Conservation (phyloP, 2,888 invertebrate species). For the Agriotes lineatus region DNA sequence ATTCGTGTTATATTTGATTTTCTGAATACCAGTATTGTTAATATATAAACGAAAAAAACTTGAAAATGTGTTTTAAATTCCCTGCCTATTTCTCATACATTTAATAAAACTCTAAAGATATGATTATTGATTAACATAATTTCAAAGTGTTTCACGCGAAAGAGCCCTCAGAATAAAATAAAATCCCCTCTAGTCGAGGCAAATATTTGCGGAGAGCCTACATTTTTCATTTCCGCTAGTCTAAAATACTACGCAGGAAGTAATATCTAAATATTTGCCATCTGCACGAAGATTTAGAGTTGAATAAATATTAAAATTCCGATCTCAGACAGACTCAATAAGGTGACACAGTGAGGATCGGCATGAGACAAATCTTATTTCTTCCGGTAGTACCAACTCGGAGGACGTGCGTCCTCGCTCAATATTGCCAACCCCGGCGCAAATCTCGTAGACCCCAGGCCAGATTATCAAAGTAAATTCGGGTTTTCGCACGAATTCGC, state of each 20-base stretch:
- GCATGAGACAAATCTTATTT: slow-evolving; percentile 41
- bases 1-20: too few relatives aligned
- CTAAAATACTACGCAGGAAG: slow-evolving; percentile 26
- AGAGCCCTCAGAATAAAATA: too few relatives aligned
- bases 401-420: slow-evolving; percentile 36
- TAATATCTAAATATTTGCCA: slow-evolving; percentile 34
- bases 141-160: too few relatives aligned
- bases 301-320: slow-evolving; percentile 45
- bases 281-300: slow-evolving; percentile 32
- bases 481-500: slow-evolving; percentile 34
- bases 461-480: slow-evolving; percentile 42
- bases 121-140: too few relatives aligned
- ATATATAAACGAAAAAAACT: too few relatives aligned
- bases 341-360: slow-evolving; percentile 36
- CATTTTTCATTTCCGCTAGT: slow-evolving; percentile 17
- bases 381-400: slow-evolving; percentile 37
- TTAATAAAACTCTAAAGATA: too few relatives aligned
- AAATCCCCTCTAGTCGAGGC: not conserved
- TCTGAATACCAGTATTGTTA: too few relatives aligned
- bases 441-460: slow-evolving; percentile 26
- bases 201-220: slow-evolving; percentile 13
- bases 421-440: slow-evolving; percentile 28
- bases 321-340: slow-evolving; percentile 41
- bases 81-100: too few relatives aligned
- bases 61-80: too few relatives aligned